Percentiles rank a stretch among this genome's conserved stretches.
phyloP scores from a whole-genome alignment of 2,797 vertebrate species.

The Danio kyathit region DNA sequence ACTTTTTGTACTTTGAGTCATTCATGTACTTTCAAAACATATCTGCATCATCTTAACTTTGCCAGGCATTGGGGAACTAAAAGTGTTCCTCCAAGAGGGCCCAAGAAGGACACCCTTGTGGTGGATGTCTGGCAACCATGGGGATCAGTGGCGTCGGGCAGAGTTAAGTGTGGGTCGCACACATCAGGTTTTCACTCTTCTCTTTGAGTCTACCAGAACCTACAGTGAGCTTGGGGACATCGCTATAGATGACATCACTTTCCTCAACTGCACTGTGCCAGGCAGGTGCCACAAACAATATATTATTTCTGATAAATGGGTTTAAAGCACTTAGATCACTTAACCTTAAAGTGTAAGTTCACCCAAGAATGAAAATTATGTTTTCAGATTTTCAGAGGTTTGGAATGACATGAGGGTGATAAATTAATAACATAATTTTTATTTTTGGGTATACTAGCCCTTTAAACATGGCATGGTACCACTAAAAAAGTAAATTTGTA shows the following conservation, averaged over 20 bases:
- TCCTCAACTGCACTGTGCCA: slow-evolving; percentile 75
- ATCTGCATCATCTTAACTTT: not conserved
- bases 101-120: slow-evolving; percentile 71
- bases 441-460: too few species aligned
- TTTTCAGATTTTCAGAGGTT: too few species aligned
- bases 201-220: slow-evolving; percentile 74
- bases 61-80: slow-evolving; percentile 69
- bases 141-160: slow-evolving; percentile 69
- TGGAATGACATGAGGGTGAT: too few species aligned
- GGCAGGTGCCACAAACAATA: slow-evolving; percentile 64
- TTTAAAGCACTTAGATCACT: not conserved
- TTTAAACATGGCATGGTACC: not conserved
- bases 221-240: slow-evolving; percentile 72
- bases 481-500: not conserved
- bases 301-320: not conserved
- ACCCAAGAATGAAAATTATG: too few species aligned
- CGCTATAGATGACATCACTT: slow-evolving; percentile 77
- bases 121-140: slow-evolving; percentile 72
- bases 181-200: slow-evolving; percentile 71
- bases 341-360: too few species aligned
- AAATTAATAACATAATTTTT: too few species aligned
- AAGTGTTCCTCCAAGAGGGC: slow-evolving; percentile 67
- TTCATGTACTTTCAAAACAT: not conserved
- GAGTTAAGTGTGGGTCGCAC: slow-evolving; percentile 71
- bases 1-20: not conserved